Conservation (phyloP, 2,113 vertebrate genomes). For the Pogonocichla stellata region DNA sequence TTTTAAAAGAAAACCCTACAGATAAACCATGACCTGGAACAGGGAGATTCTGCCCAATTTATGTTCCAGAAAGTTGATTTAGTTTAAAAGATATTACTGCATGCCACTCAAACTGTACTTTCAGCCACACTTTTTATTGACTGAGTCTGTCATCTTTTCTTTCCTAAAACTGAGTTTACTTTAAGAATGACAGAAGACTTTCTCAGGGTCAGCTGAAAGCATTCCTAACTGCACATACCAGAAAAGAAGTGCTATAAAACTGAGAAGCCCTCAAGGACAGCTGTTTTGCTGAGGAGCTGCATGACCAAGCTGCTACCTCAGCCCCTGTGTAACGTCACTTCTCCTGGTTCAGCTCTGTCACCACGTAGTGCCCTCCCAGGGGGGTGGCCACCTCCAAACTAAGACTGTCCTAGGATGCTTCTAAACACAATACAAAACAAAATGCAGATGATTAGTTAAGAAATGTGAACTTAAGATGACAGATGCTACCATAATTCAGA, state of each 20-base stretch:
- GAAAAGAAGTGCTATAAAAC: neutral
- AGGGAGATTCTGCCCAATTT: neutral
- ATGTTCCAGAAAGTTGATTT: neutral
- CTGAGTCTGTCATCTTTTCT: neutral
- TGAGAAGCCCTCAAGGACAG: neutral
- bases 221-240: neutral
- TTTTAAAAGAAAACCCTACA: conserved; percentile 31
- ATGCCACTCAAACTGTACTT: neutral
- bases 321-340: rapidly evolving
- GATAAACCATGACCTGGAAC: conserved; percentile 24
- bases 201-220: neutral
- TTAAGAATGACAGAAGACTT: neutral
- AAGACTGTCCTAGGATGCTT: neutral
- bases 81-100: neutral
- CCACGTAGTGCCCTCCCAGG: rapidly evolving
- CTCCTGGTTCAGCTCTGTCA: neutral
- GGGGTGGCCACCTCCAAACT: neutral
- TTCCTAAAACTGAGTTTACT: neutral
- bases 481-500: neutral
- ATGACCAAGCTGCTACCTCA: neutral
- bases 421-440: neutral
- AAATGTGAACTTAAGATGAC: neutral
- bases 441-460: neutral
- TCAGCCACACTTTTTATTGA: neutral
- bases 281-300: neutral